Base-by-base conservation (phyloP, 2,797 vertebrate genomes). In the Crypturellus tataupa region DNA sequence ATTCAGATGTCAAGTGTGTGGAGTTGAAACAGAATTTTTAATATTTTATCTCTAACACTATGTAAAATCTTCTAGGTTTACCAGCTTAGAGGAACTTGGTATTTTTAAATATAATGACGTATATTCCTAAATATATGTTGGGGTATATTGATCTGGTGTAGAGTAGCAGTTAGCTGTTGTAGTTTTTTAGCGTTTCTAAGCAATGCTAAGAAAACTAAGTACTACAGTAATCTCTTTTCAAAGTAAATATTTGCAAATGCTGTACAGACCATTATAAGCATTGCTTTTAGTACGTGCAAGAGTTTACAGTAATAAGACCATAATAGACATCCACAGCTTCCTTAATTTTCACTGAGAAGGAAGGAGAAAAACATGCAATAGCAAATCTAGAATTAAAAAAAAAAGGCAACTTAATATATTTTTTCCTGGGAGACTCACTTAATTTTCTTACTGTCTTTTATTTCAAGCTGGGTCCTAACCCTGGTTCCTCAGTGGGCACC, bases 51-150 rank as follows among this genome's bases (percentile, higher is more conserved):
- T 96, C 81, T 96, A 97, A 96, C 47, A 96, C 94, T 96, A 72
- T 97, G 95, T 97, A 95, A 97, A 97, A 94, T 97, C 96, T 97
- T 97, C 88, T 95, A 93, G 94, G 83, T 96, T 96, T 97, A 92
- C 80, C 31, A 87, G 75, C 92, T 95, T 97, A 97, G 97, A 97
- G 83, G 95, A 95, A 95, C 94, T 97, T 92, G 92, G 90, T 94
- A 97, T 97, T 97, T 97, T 97, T 98, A 96, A 97, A 96, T 97
- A 97, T 96, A 97, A 92, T 88, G 63, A 68, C 95, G 95, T 95
- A 97, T 97, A 97, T 97, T 98, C 96, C 83, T 96, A 84, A 97
- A 85, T 97, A 97, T 96, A 89, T 97, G 96, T 94, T 96, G 93
- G 96, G 90, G 91, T 97, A 95, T 90, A 95, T 89, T 93, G 95